Conservation (phyloP, 1,140 invertebrate species). For the Trichogramma pretiosum region DNA sequence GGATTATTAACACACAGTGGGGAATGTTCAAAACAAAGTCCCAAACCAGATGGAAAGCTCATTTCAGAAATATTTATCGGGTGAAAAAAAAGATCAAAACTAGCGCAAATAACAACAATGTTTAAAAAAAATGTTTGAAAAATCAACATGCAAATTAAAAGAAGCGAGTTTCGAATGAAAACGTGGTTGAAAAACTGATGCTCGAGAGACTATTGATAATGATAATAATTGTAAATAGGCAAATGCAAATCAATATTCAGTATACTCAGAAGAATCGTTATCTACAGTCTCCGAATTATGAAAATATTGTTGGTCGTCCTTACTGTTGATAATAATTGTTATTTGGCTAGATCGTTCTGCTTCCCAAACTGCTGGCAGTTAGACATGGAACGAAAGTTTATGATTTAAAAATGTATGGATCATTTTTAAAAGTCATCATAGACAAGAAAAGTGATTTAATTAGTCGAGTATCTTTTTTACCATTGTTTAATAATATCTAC, state of each 20-base stretch:
- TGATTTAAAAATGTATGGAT: too few species aligned
- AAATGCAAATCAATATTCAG: neutral
- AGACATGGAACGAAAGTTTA: slow-evolving; percentile 41
- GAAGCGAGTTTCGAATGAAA: too few species aligned
- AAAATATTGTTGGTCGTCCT: slow-evolving; percentile 27
- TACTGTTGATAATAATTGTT: slow-evolving; percentile 45
- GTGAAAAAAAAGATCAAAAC: slow-evolving; percentile 13
- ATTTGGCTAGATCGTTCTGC: slow-evolving; percentile 44
- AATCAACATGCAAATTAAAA: slow-evolving; percentile 1
- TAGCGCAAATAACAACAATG: slow-evolving; percentile 15
- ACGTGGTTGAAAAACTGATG: too few species aligned
- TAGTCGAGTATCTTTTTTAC: slow-evolving; percentile 25
- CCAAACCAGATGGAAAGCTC: too few species aligned
- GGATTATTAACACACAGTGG: neutral
- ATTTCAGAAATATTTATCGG: neutral
- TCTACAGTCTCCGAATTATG: slow-evolving; percentile 1
- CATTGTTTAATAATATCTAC: slow-evolving; percentile 5
- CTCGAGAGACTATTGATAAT: too few species aligned
- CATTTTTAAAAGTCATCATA: too few species aligned
- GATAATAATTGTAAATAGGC: too few species aligned
- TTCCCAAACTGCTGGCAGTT: slow-evolving; percentile 43
- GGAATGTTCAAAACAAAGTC: too few species aligned
- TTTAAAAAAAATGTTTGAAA: slow-evolving; percentile 3
- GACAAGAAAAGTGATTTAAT: too few species aligned
- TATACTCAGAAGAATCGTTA: neutral